Conservation (phyloP, 2,113 vertebrate species). For the Ramphastos sulfuratus region DNA sequence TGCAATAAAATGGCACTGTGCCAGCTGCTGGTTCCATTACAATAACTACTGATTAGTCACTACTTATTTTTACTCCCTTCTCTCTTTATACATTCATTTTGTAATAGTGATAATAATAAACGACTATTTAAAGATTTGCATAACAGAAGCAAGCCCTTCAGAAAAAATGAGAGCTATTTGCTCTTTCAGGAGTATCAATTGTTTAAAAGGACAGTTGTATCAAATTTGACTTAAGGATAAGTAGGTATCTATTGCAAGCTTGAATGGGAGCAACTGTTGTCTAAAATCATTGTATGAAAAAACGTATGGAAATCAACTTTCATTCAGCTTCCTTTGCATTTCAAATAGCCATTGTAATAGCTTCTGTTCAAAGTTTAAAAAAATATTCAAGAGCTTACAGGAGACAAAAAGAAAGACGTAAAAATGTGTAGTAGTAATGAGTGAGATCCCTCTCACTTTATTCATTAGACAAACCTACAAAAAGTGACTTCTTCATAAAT, state of each 20-base stretch:
- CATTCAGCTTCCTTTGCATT: background rate
- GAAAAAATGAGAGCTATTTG: background rate
- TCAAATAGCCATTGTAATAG: background rate
- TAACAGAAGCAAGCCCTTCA: background rate
- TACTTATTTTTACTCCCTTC: background rate
- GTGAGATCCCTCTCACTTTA: background rate
- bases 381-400: background rate
- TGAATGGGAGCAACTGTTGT: background rate
- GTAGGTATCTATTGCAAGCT: background rate
- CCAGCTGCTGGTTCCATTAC: background rate
- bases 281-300: background rate
- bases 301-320: background rate
- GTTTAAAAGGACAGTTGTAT: background rate
- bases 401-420: background rate
- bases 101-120: background rate
- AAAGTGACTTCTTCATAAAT: background rate
- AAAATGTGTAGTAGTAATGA: background rate
- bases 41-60: background rate
- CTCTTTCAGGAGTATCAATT: background rate
- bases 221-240: background rate
- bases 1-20: background rate
- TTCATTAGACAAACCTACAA: background rate
- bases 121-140: background rate
- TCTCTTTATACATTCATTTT: background rate
- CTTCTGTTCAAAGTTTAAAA: background rate